These are phyloP conservation scores for Pampus argenteus DNA, from an alignment of 2,797 vertebrate species.

Conservation along the genomic window DNA sequence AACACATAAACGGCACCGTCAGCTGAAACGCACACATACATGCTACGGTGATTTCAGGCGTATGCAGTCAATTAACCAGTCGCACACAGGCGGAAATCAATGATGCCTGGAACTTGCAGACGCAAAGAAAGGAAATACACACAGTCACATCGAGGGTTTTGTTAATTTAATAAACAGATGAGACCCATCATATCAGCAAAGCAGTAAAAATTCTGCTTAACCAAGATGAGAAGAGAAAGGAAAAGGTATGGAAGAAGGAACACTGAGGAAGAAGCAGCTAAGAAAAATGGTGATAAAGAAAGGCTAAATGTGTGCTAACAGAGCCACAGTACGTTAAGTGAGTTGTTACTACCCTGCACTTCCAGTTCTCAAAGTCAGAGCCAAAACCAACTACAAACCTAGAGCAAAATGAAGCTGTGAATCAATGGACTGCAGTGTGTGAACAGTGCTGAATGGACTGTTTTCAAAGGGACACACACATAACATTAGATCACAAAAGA, in stretches of 20 bases:
- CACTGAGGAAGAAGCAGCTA: conserved; percentile 4
- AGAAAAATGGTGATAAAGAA: conserved; percentile 42
- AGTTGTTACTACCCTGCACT: conserved; percentile 56
- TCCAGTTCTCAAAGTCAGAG: conserved; percentile 67
- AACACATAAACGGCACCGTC: conserved; percentile 61
- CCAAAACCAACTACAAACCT: conserved; percentile 63
- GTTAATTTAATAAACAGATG: conserved; percentile 55
- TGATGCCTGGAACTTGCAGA: conserved; percentile 57
- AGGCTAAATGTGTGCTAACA: conserved; percentile 42
- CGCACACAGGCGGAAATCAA: conserved; percentile 44
- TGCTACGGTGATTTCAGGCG: conserved; percentile 55
- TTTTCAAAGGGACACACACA: conserved; percentile 63
- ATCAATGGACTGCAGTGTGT: conserved; percentile 71
- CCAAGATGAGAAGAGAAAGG: conserved; percentile 22
- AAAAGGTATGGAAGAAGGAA: conserved; percentile 15
- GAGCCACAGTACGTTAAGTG: conserved; percentile 24
- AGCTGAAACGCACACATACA: conserved; percentile 55
- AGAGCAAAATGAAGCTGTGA: conserved; percentile 67
- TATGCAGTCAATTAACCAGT: conserved; percentile 54
- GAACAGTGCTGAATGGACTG: conserved; percentile 69
- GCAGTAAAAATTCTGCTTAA: conserved; percentile 43
- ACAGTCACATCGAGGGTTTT: conserved; percentile 23
- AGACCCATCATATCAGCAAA: conserved; percentile 48
- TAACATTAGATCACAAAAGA: conserved; percentile 31
- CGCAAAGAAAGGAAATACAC: conserved; percentile 38